Evolutionary conservation across 2,888 invertebrate genomes (phyloP).

Genomic region (Harmothoe impar): DNA sequence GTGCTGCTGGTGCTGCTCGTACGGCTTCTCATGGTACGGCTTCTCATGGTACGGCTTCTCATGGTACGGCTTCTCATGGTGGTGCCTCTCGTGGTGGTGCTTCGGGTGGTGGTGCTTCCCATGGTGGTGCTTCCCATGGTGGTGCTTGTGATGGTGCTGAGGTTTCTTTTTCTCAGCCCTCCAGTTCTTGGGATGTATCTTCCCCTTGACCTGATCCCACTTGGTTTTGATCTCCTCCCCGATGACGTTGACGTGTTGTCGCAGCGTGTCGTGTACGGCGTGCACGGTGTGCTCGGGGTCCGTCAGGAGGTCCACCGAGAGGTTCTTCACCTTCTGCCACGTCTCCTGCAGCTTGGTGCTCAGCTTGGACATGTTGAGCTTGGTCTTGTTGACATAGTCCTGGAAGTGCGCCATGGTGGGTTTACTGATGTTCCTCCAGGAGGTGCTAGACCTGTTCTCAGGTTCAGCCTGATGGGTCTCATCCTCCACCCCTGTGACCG

Average conservation of each 20-base stretch:
- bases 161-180: background rate
- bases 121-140: background rate
- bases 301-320: constrained; percentile 58
- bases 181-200: constrained; percentile 42
- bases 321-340: constrained; percentile 63
- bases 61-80: background rate
- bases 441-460: background rate
- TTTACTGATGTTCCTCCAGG: constrained; percentile 16
- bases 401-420: constrained; percentile 36
- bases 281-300: constrained; percentile 48
- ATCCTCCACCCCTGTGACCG: background rate
- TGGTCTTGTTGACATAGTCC: constrained; percentile 64
- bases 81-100: background rate
- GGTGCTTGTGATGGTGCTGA: constrained; percentile 3
- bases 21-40: background rate
- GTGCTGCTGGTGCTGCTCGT: background rate
- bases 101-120: background rate
- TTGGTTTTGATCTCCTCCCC: constrained; percentile 47
- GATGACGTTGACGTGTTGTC: constrained; percentile 53
- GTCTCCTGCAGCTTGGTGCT: constrained; percentile 64
- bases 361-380: constrained; percentile 63
- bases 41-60: background rate
- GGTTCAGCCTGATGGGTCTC: background rate
- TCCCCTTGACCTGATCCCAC: constrained; percentile 59
- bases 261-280: constrained; percentile 28